Evolutionary conservation across 1,140 invertebrate genomes (phyloP).

Genomic region (Sesamia nonagrioides): DNA sequence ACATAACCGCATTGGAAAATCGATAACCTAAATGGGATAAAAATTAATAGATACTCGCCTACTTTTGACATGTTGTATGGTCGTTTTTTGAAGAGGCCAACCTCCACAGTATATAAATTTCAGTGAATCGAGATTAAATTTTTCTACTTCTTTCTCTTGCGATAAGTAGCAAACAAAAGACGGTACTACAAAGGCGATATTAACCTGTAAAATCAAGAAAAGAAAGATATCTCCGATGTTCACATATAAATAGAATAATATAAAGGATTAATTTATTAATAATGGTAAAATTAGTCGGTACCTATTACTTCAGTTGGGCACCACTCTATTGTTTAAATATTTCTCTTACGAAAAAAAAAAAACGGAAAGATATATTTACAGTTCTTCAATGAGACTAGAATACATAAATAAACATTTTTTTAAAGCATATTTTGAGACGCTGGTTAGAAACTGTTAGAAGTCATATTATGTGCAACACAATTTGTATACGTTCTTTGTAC

Average conservation of each 20-base stretch:
- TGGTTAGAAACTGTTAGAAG: background rate
- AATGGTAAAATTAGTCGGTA: too few relatives aligned
- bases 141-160: conserved; percentile 81
- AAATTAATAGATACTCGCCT: conserved; percentile 76
- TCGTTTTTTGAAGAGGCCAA: conserved; percentile 67
- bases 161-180: conserved; percentile 62
- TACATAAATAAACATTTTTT: background rate
- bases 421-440: background rate
- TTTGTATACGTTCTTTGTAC: background rate
- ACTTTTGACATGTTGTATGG: conserved; percentile 69
- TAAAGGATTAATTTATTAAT: too few relatives aligned
- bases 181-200: conserved; percentile 71
- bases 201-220: too few relatives aligned
- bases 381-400: background rate
- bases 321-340: too few relatives aligned
- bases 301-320: too few relatives aligned
- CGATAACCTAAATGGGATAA: conserved; percentile 16
- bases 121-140: conserved; percentile 67
- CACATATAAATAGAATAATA: background rate
- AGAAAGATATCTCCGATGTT: conserved; percentile 20
- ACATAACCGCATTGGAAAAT: background rate
- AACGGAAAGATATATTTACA: background rate
- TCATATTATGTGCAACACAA: background rate
- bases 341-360: background rate
- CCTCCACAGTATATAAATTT: conserved; percentile 69